Evolutionary conservation across 1,140 invertebrate genomes (phyloP).

Genomic region (Brachionus calyciflorus): DNA sequence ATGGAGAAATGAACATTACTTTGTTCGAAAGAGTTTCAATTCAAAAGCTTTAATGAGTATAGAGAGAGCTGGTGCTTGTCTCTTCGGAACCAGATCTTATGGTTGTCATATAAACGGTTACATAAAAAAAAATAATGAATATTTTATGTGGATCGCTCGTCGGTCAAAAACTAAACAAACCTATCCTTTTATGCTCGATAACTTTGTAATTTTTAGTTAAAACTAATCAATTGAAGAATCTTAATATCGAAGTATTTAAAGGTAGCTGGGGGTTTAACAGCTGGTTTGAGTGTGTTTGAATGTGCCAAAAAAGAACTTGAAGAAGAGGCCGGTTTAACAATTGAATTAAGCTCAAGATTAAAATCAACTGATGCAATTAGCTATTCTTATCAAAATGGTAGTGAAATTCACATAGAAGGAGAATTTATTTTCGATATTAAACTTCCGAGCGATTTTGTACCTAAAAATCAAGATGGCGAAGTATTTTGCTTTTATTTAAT

Average conservation of each 20-base stretch:
- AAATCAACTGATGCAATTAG: slow-evolving; percentile 62
- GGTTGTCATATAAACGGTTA: slow-evolving; percentile 92
- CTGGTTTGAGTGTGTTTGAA: slow-evolving; percentile 78
- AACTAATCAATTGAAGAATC: not conserved
- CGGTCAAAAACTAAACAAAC: slow-evolving; percentile 84
- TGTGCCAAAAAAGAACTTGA: slow-evolving; percentile 86
- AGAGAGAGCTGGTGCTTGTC: slow-evolving; percentile 59
- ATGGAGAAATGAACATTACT: slow-evolving; percentile 28
- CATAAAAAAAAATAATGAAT: slow-evolving; percentile 59
- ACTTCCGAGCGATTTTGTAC: slow-evolving; percentile 79
- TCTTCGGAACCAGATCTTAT: slow-evolving; percentile 88
- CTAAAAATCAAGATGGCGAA: slow-evolving; percentile 85
- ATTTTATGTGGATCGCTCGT: slow-evolving; percentile 80
- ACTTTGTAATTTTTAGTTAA: slow-evolving; percentile 68
- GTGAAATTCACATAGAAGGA: slow-evolving; percentile 85
- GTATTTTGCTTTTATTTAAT: slow-evolving; percentile 78
- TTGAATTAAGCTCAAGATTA: slow-evolving; percentile 53
- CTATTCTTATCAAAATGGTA: slow-evolving; percentile 84
- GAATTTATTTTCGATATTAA: slow-evolving; percentile 92
- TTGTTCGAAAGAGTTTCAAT: slow-evolving; percentile 37
- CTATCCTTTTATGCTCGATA: slow-evolving; percentile 90
- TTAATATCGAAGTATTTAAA: slow-evolving; percentile 48
- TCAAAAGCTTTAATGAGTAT: slow-evolving; percentile 24
- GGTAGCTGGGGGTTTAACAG: slow-evolving; percentile 81
- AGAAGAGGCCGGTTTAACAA: slow-evolving; percentile 76